Evolutionary conservation across 2,113 vertebrate species (phyloP).

Genomic region (Hemiprocne comata): DNA sequence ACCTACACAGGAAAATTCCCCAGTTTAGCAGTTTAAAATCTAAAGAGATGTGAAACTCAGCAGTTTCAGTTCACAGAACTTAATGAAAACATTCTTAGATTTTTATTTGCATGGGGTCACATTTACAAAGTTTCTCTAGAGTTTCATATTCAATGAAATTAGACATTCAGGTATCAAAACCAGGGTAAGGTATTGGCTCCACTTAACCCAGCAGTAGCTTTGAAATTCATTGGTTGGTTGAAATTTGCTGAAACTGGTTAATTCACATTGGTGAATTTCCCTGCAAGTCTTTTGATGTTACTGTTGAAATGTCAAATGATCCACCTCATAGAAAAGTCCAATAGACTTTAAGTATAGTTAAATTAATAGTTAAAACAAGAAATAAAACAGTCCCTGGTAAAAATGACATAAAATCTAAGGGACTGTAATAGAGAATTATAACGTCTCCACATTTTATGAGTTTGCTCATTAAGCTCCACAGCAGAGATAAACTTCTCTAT

Average conservation of each 20-base stretch:
- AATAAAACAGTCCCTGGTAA: constrained; percentile 19
- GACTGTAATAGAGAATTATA: constrained; percentile 23
- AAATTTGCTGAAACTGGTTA: constrained; percentile 29
- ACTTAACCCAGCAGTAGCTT: not conserved
- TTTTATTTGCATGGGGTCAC: constrained; percentile 59
- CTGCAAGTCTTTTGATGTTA: not conserved
- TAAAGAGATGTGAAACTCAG: constrained; percentile 62
- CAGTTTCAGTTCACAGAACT: constrained; percentile 48
- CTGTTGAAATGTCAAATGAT: constrained; percentile 25
- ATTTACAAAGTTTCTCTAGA: constrained; percentile 20
- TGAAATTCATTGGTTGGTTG: constrained; percentile 2
- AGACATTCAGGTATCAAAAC: not conserved
- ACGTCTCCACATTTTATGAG: constrained; percentile 3
- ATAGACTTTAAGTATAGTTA: not conserved
- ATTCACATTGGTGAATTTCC: not conserved
- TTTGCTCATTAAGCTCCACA: constrained; percentile 40
- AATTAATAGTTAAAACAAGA: constrained; percentile 35
- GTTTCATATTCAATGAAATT: constrained; percentile 38
- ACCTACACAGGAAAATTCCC: constrained; percentile 22
- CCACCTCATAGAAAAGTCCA: not conserved
- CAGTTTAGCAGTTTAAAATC: not conserved
- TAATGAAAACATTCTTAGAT: constrained; percentile 43
- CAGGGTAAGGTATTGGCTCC: not conserved
- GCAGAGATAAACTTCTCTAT: constrained; percentile 23
- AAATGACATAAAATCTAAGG: constrained; percentile 21